A percentile compares a stretch with the other conserved stretches of the same genome.
Conservation (phyloP, 2,113 vertebrate genomes). For the Arenaria interpres region DNA sequence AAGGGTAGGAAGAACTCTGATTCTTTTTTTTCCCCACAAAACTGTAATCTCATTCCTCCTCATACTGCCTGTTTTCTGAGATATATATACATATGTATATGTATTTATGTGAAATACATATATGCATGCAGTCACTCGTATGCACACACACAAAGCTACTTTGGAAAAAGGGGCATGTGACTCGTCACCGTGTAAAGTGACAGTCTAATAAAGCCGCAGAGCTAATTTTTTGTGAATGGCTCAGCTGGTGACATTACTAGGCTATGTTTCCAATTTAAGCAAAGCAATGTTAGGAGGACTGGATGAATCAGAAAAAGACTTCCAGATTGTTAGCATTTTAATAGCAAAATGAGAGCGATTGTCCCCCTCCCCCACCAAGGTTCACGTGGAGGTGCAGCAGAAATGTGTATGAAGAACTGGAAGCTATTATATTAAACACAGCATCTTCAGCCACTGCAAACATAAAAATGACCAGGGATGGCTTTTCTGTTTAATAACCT, state of each 20-base stretch:
- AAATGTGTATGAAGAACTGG: neutral
- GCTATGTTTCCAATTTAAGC: constrained; percentile 30
- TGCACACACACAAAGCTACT: neutral
- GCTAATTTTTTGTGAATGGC: constrained; percentile 14
- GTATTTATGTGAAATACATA: neutral
- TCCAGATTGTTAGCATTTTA: constrained; percentile 14
- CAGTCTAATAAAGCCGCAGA: neutral
- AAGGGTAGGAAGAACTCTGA: neutral
- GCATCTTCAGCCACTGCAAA: neutral
- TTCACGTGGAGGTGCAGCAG: neutral
- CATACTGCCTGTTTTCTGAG: neutral
- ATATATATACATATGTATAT: neutral
- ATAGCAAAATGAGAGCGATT: neutral
- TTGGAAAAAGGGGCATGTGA: neutral
- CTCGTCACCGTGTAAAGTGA: neutral
- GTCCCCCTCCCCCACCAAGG: neutral
- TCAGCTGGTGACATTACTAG: constrained; percentile 17
- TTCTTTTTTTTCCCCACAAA: neutral
- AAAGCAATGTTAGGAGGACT: constrained; percentile 28
- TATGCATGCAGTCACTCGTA: neutral
- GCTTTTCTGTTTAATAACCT: neutral
- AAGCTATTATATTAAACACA: neutral
- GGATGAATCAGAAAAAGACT: neutral
- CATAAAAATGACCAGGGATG: neutral
- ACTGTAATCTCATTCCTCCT: constrained; percentile 9